Percentiles rank a stretch among this genome's conserved stretches.
Conservation (phyloP, 2,888 invertebrate genomes). For the Hydroisotoma schaefferi region DNA sequence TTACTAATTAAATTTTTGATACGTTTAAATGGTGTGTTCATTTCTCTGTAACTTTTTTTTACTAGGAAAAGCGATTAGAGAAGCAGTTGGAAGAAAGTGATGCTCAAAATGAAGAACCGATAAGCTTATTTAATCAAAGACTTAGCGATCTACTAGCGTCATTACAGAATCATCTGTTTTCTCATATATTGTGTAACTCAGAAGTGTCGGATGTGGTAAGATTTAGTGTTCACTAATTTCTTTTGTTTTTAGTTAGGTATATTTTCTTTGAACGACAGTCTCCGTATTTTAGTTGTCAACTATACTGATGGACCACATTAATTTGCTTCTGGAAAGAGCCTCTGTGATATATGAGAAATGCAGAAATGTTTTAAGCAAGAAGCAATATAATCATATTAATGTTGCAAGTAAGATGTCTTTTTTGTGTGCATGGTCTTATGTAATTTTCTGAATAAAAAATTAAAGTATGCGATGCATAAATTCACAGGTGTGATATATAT, state of each 20-base stretch:
- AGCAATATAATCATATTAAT: slow-evolving; percentile 23
- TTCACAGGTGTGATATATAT: slow-evolving; percentile 56
- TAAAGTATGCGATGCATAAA: no score
- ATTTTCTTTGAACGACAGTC: no score
- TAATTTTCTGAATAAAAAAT: no score
- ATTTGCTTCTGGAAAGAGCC: slow-evolving; percentile 18
- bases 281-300: no score
- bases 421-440: no score
- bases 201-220: no score
- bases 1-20: neutral
- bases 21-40: neutral
- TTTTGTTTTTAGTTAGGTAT: no score
- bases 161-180: slow-evolving; percentile 61
- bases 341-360: slow-evolving; percentile 29
- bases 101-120: slow-evolving; percentile 17
- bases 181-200: slow-evolving; percentile 52
- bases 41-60: neutral
- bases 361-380: slow-evolving; percentile 22
- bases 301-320: slow-evolving; percentile 11
- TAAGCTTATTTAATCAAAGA: slow-evolving; percentile 32
- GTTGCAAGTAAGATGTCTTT: slow-evolving; percentile 17
- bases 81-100: neutral
- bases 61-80: slow-evolving; percentile 5
- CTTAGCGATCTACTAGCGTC: slow-evolving; percentile 59
- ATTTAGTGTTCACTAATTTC: no score